Conservation (phyloP, 2,888 invertebrate species). For the Heteropelma amictum region DNA sequence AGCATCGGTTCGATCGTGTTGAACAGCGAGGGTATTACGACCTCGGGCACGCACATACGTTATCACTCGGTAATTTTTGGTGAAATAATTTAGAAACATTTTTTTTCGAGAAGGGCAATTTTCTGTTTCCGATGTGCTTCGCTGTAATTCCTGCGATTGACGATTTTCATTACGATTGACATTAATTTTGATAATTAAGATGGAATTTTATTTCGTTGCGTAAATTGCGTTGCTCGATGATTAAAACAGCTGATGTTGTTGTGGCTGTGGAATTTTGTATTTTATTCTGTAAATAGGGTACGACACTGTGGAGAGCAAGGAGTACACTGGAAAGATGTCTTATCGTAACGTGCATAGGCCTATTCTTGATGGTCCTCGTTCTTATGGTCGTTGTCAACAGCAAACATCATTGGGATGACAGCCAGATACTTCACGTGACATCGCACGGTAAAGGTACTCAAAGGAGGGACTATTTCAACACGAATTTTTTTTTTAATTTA, state of each 20-base stretch:
- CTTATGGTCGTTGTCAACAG: slow-evolving; percentile 81
- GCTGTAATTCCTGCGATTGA: too few species aligned
- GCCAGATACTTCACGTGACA: slow-evolving; percentile 71
- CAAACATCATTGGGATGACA: slow-evolving; percentile 71
- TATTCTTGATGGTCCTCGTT: slow-evolving; percentile 82
- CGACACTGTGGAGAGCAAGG: slow-evolving; percentile 87
- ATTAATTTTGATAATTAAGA: too few species aligned
- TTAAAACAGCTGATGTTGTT: too few species aligned
- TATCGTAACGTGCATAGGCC: slow-evolving; percentile 80
- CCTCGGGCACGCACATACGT: slow-evolving; percentile 89
- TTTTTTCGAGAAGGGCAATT: neutral
- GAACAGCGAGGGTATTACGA: slow-evolving; percentile 86
- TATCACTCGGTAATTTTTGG: slow-evolving; percentile 84
- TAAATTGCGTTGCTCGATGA: too few species aligned
- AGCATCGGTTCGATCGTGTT: slow-evolving; percentile 91
- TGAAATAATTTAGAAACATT: neutral
- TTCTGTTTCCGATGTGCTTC: too few species aligned
- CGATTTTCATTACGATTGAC: too few species aligned
- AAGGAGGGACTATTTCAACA: neutral
- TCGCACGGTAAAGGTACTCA: slow-evolving; percentile 69
- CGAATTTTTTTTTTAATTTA: neutral
- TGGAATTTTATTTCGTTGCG: too few species aligned
- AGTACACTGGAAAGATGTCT: slow-evolving; percentile 86
- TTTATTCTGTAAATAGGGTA: slow-evolving; percentile 80
- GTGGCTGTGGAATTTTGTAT: neutral